Evolutionary conservation across 2,888 invertebrate genomes (phyloP).

Genomic region (Sesamia inferens): DNA sequence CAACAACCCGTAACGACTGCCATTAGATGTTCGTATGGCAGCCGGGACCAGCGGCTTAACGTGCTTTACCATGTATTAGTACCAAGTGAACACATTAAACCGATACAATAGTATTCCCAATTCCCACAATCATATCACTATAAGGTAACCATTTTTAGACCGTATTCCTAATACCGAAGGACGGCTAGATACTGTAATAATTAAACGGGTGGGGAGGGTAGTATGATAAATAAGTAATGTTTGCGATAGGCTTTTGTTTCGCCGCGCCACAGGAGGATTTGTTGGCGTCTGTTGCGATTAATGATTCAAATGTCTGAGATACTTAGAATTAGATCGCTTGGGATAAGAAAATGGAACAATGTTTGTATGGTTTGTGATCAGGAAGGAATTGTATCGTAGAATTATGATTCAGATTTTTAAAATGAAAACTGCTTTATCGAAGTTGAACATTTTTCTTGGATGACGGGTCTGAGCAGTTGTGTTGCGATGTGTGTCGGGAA

Average conservation of each 20-base stretch:
- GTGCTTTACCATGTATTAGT: not conserved
- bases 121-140: conserved; percentile 31
- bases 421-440: too few species aligned
- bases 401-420: too few species aligned
- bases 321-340: conserved; percentile 11
- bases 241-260: conserved; percentile 46
- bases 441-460: too few species aligned
- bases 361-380: not conserved
- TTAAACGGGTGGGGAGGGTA: conserved; percentile 46
- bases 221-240: conserved; percentile 56
- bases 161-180: conserved; percentile 29
- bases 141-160: conserved; percentile 53
- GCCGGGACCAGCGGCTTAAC: too few species aligned
- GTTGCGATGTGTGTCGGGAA: too few species aligned
- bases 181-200: conserved; percentile 42
- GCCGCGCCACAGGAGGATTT: conserved; percentile 46
- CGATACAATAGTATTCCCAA: conserved; percentile 16
- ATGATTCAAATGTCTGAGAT: conserved; percentile 38
- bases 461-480: too few species aligned
- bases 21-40: too few species aligned
- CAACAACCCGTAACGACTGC: too few species aligned
- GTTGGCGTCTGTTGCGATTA: conserved; percentile 40
- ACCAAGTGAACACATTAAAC: conserved; percentile 17
- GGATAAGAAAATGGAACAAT: not conserved
- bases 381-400: not conserved